Evolutionary conservation across 2,113 vertebrate genomes (phyloP), one percentile per base, ranked within the genome.

Genomic region (Suncus etruscus): DNA sequence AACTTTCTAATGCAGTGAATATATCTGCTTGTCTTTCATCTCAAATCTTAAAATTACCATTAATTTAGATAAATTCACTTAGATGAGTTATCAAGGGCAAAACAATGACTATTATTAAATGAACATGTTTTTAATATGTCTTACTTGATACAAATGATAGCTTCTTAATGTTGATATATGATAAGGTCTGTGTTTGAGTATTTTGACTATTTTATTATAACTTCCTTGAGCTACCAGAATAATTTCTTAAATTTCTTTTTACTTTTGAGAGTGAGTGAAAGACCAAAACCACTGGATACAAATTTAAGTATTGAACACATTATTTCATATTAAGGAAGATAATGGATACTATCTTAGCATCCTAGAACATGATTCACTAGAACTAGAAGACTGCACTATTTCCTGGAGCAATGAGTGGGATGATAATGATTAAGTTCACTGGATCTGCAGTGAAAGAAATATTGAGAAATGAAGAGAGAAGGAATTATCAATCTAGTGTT

Each of bases 31-130:
- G 2, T 66, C 8, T 83, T 94, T 90, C 51, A 87, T 29, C 11
- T 83, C 25, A 58, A 91, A 61, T 14, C 9, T 66, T 51, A 93
- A 75, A 90, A 89, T 4, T 32, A 29, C 29, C 63, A 72, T 32
- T 5, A 61, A 61, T 94, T 72, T 85, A 82, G 20, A 47, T 80
- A 76, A 74, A 68, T 90, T 25, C 69, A 32, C 29, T 72, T 77
- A 45, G 2, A 61, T 31, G 61, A 3, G 76, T 72, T 72, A 72
- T 15, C 32, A 63, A 72, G 69, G 31, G 2, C 24, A 76, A 83
- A 89, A 15, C 11, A 73, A 15, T 86, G 32, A 45, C 10, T 39
- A 0, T 0, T 63, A 27, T 31, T 3, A 88, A 70, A 9, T 54
- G 66, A 45, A 63, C 9, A 12, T 18, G 24, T 68, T 48, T 4